These are phyloP conservation scores for Zosterops pallidus DNA, from an alignment of 2,113 vertebrate species.

Conservation along the genomic window DNA sequence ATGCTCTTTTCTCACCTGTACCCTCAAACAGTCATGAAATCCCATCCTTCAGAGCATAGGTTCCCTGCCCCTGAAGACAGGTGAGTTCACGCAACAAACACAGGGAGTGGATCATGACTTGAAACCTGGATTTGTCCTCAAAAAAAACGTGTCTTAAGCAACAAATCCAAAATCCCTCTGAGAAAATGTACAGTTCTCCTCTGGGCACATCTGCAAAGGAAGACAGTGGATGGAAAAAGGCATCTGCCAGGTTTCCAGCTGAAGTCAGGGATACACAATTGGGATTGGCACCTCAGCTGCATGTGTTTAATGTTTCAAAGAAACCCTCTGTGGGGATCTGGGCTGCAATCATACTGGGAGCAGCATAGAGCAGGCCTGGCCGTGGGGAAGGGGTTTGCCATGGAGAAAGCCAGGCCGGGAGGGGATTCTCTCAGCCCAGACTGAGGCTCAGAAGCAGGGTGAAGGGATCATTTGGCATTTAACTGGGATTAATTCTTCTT, in stretches of 20 bases:
- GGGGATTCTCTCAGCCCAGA: too few relatives aligned
- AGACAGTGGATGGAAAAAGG: neutral
- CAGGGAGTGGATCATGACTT: neutral
- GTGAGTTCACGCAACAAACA: neutral
- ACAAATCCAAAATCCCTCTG: neutral
- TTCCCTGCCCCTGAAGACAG: neutral
- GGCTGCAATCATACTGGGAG: neutral
- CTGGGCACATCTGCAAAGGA: neutral
- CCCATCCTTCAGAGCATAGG: neutral
- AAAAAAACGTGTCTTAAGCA: neutral
- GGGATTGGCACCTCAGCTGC: neutral
- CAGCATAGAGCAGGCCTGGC: neutral
- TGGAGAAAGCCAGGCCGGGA: neutral
- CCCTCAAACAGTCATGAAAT: neutral
- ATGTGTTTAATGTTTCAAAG: accelerated
- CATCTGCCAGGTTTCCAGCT: neutral
- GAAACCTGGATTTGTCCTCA: neutral
- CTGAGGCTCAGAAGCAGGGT: accelerated
- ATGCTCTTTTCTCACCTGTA: neutral
- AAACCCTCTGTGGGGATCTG: too few relatives aligned
- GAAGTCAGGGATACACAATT: neutral
- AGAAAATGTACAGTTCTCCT: neutral
- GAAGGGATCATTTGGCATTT: neutral
- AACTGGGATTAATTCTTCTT: neutral
- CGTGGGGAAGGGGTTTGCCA: neutral